These are phyloP conservation scores for western clawed frog (Xenopus tropicalis) DNA, from an alignment of 2,113 vertebrate genomes.

Conservation along the genomic window DNA sequence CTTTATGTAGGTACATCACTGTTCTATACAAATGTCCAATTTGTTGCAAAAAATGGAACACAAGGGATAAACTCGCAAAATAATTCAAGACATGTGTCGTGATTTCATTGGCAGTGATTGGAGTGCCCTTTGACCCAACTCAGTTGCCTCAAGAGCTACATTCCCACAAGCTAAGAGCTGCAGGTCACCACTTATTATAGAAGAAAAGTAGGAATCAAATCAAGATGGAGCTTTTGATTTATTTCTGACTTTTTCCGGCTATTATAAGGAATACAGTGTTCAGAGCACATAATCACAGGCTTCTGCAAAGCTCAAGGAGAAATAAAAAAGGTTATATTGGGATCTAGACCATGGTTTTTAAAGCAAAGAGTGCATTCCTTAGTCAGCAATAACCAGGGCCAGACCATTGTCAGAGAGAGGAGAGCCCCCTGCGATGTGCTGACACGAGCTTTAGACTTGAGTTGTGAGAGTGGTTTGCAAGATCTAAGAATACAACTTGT, in stretches of 20 bases:
- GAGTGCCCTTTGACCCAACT: conserved; percentile 29
- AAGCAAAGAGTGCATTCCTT: conserved; percentile 19
- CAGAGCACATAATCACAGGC: conserved; percentile 29
- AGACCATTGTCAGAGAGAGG: conserved; percentile 31
- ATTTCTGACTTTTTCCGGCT: conserved; percentile 24
- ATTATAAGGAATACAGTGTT: neutral
- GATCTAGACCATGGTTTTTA: conserved; percentile 9
- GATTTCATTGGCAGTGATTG: conserved; percentile 41
- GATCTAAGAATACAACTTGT: conserved; percentile 46
- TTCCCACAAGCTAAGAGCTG: conserved; percentile 33
- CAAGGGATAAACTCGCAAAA: conserved; percentile 32
- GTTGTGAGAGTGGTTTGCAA: conserved; percentile 40
- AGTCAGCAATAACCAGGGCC: conserved; percentile 24
- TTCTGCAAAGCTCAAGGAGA: neutral
- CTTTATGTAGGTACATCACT: conserved; percentile 1
- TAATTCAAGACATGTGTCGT: conserved; percentile 39
- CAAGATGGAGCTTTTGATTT: conserved; percentile 40
- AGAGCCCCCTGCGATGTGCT: conserved; percentile 43
- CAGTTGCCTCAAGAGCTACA: conserved; percentile 12
- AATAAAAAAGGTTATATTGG: neutral
- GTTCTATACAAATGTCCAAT: conserved; percentile 19
- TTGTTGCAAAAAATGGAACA: conserved; percentile 24
- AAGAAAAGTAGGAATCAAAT: conserved; percentile 22
- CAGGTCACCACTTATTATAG: conserved; percentile 20
- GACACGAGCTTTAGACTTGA: conserved; percentile 39